Conservation (phyloP, 2,888 invertebrate species). For the Philopedon plagiatum region DNA sequence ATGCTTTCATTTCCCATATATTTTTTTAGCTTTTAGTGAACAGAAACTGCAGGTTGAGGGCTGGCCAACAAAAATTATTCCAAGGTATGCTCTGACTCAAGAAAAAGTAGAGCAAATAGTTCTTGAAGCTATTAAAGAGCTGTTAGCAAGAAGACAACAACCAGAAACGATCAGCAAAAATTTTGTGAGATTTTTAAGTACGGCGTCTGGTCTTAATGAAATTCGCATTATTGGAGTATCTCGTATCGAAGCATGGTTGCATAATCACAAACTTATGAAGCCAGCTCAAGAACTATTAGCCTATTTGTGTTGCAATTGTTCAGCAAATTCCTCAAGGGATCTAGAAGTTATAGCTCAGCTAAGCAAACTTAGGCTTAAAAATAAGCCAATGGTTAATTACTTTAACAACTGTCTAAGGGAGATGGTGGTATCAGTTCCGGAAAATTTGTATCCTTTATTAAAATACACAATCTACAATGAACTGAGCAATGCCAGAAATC, state of each 20-base stretch:
- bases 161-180: constrained; percentile 91
- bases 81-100: constrained; percentile 74
- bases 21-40: constrained; percentile 65
- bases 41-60: constrained; percentile 67
- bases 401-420: constrained; percentile 92
- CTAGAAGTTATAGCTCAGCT: constrained; percentile 82
- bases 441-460: constrained; percentile 86
- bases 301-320: constrained; percentile 92
- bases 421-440: constrained; percentile 87
- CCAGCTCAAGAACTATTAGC: constrained; percentile 93
- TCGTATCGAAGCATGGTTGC: constrained; percentile 93
- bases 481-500: constrained; percentile 90
- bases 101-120: constrained; percentile 86
- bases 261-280: constrained; percentile 94
- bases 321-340: constrained; percentile 76
- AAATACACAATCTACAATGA: constrained; percentile 97
- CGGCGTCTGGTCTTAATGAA: constrained; percentile 89
- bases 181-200: constrained; percentile 87
- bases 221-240: constrained; percentile 85
- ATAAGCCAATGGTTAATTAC: constrained; percentile 91
- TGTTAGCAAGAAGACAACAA: constrained; percentile 86
- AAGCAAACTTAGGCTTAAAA: constrained; percentile 92
- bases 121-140: constrained; percentile 90
- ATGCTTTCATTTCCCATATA: too few relatives aligned
- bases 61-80: constrained; percentile 69